Conservation (phyloP, 2,113 vertebrate genomes). For the Hoplias malabaricus region DNA sequence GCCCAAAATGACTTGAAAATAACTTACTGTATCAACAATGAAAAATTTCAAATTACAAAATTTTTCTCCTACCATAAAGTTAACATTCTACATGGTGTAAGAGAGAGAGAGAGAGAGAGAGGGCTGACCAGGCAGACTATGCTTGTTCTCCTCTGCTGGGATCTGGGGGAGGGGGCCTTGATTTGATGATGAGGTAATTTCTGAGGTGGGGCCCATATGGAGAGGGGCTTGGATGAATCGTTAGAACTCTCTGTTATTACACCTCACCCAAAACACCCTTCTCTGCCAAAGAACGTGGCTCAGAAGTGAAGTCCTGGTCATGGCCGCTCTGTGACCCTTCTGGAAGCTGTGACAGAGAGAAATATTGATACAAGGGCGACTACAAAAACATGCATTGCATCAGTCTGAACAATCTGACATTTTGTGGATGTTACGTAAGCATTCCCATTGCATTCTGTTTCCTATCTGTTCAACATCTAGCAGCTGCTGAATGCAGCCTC, state of each 20-base stretch:
- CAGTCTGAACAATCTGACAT: background rate
- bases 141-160: background rate
- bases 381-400: slow-evolving; percentile 1
- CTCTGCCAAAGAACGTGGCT: slow-evolving; percentile 17
- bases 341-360: background rate
- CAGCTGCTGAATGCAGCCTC: background rate
- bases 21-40: no score
- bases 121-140: background rate
- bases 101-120: background rate
- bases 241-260: slow-evolving; percentile 22
- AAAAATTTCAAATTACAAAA: no score
- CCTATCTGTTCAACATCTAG: background rate
- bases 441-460: slow-evolving; percentile 9
- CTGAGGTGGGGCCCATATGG: slow-evolving; percentile 26
- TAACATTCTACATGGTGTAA: background rate
- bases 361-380: background rate
- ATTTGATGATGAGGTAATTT: slow-evolving; percentile 27
- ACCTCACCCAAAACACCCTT: background rate
- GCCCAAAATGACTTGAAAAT: no score
- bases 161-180: background rate
- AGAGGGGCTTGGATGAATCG: background rate
- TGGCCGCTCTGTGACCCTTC: background rate
- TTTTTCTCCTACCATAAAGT: no score
- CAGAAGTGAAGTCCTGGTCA: slow-evolving; percentile 18
- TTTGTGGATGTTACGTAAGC: background rate